Base-by-base conservation (phyloP, 2,888 invertebrate genomes). In the Hypselothyrea guttata region DNA sequence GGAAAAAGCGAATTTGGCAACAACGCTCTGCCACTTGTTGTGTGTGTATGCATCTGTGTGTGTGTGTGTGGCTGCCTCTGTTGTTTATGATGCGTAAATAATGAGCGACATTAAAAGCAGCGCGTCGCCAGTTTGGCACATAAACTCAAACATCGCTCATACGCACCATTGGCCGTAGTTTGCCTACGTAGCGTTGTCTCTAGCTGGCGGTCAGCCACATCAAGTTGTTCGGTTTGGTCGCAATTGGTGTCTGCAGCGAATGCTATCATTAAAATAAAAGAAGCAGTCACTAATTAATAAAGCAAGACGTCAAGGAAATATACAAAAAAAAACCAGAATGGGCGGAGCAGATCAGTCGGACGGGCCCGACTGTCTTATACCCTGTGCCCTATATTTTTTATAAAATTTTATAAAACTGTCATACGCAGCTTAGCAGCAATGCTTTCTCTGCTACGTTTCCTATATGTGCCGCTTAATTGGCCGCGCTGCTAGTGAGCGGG, bases 11-110 rank as follows among this genome's bases (percentile, higher is more conserved):
- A n/a, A n/a, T n/a, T n/a, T n/a, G n/a, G n/a, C n/a, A n/a, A n/a
- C n/a, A n/a, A n/a, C 5, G 22, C 3, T 22, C 22, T 22, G 22
- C 22, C 22, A 22, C 22, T 22, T 28, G 37, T 13, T 48, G 37
- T 27, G 9, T 22, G 38, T 2, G 12, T 41, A 35, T 13, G 18
- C 42, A 34, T 15, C 52, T 38, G 42, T 48, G 40, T 53, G 42
- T 46, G 48, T 64, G 44, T 30, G 7, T 46, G 38, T 35, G 31
- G 53, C 34, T 49, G 46, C 33, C 35, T 33, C 37, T 47, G 56
- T 57, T 71, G 66, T 72, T 72, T 74, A 75, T 64, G 59, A 70
- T 72, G 76, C 71, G 79, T 69, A 60, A 75, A 75, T 74, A 76
- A 75, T 77, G 68, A 66, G 61, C 60, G 69, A 64, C 66, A 79